These are phyloP conservation scores for Sterrhoptilus dennistouni DNA, from an alignment of 2,113 vertebrate genomes.

Conservation along the genomic window DNA sequence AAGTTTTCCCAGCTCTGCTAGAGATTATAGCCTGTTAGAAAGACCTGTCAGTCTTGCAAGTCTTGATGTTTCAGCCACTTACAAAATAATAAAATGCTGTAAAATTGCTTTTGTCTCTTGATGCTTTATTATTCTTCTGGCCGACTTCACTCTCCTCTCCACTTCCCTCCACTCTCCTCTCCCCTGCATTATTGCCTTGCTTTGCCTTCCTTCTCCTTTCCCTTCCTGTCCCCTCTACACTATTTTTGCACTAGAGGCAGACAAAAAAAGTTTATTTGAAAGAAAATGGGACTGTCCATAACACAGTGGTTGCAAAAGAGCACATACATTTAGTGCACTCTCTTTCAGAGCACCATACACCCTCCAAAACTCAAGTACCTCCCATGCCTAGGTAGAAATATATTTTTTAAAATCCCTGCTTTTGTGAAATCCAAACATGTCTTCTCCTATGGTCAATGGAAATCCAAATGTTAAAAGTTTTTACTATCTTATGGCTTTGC, in stretches of 20 bases:
- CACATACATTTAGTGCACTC: not conserved
- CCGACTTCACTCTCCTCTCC: not conserved
- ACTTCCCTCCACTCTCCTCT: not conserved
- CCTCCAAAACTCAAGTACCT: not conserved
- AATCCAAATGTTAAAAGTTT: not conserved
- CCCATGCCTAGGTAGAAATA: not conserved
- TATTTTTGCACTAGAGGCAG: not conserved
- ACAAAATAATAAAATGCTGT: not conserved
- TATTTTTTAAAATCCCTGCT: not conserved
- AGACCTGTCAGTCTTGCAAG: not conserved
- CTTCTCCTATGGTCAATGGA: not conserved
- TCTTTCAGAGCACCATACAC: not conserved
- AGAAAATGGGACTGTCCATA: not conserved
- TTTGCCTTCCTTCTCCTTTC: not conserved
- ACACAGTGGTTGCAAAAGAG: not conserved
- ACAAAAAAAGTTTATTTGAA: not conserved
- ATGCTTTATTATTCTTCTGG: not conserved
- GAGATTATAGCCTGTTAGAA: not conserved
- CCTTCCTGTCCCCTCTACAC: not conserved
- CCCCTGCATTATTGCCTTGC: not conserved
- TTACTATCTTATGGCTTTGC: not conserved
- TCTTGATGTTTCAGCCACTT: not conserved
- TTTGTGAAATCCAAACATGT: not conserved
- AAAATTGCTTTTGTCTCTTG: not conserved
- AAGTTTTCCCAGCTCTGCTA: not conserved